Conservation (phyloP, 2,797 vertebrate genomes). For the Typhlichthys eigenmanni region DNA sequence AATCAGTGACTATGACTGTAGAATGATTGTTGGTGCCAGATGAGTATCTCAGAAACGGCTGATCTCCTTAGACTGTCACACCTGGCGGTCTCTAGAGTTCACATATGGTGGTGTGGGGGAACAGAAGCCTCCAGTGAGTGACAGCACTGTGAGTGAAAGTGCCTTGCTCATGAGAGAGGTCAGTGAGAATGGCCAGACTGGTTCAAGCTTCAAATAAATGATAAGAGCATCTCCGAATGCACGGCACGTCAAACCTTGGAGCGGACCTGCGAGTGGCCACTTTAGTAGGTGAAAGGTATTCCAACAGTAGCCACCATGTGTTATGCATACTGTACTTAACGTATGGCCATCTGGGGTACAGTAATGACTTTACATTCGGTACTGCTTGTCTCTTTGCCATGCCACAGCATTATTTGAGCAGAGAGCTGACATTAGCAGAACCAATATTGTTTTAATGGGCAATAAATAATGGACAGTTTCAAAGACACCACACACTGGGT, state of each 20-base stretch:
- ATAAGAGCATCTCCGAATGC: neutral
- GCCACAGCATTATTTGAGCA: conserved; percentile 55
- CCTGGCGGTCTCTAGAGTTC: neutral
- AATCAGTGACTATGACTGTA: neutral
- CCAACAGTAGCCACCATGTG: neutral
- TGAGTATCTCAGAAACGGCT: neutral
- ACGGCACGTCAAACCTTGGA: neutral
- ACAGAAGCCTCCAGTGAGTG: neutral
- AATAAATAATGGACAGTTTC: conserved; percentile 60
- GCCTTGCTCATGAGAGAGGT: no score
- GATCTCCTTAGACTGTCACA: neutral
- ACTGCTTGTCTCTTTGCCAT: conserved; percentile 50
- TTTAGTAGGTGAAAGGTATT: no score
- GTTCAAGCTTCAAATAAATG: neutral
- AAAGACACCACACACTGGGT: conserved; percentile 46
- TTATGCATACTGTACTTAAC: neutral
- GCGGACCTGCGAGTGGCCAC: neutral
- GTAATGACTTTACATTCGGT: conserved; percentile 49
- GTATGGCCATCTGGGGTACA: conserved; percentile 32
- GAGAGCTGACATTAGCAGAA: conserved; percentile 62
- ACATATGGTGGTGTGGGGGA: neutral
- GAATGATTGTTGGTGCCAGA: neutral
- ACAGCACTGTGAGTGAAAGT: neutral
- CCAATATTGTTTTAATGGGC: conserved; percentile 58
- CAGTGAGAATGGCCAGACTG: no score